Conservation (phyloP, 1,140 invertebrate genomes). For the Lucilia sericata region DNA sequence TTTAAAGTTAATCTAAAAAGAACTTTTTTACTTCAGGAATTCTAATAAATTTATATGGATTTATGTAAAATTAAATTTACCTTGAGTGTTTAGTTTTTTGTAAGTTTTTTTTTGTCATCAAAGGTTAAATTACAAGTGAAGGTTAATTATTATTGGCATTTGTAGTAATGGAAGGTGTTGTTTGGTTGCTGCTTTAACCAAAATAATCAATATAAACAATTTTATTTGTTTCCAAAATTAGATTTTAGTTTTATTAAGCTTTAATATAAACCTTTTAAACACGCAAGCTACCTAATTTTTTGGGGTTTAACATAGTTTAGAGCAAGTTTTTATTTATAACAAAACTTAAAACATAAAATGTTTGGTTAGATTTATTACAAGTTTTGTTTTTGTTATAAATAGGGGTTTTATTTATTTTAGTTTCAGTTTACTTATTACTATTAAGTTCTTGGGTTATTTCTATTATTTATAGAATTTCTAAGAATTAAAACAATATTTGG, state of each 20-base stretch:
- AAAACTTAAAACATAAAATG: too few species aligned
- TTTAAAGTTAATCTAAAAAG: too few species aligned
- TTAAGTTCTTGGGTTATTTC: not conserved
- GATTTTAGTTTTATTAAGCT: not conserved
- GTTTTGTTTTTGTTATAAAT: too few species aligned
- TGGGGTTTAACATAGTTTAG: too few species aligned
- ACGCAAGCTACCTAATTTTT: not conserved
- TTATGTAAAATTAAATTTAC: not conserved
- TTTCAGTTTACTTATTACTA: too few species aligned
- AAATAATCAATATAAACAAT: not conserved
- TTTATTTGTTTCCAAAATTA: not conserved
- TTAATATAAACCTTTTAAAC: not conserved
- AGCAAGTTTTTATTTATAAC: too few species aligned
- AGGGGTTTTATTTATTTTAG: not conserved
- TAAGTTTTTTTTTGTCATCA: not conserved
- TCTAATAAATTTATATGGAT: not conserved
- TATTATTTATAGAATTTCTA: not conserved
- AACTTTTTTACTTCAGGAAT: not conserved
- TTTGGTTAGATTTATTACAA: too few species aligned
- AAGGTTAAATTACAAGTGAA: constrained; percentile 23
- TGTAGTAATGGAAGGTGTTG: not conserved
- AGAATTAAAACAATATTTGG: not conserved
- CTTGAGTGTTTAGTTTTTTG: not conserved
- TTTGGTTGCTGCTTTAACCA: not conserved
- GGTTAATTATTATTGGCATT: not conserved